phyloP scores from a whole-genome alignment of 2,888 invertebrate species.

The Agrotis clavis region DNA sequence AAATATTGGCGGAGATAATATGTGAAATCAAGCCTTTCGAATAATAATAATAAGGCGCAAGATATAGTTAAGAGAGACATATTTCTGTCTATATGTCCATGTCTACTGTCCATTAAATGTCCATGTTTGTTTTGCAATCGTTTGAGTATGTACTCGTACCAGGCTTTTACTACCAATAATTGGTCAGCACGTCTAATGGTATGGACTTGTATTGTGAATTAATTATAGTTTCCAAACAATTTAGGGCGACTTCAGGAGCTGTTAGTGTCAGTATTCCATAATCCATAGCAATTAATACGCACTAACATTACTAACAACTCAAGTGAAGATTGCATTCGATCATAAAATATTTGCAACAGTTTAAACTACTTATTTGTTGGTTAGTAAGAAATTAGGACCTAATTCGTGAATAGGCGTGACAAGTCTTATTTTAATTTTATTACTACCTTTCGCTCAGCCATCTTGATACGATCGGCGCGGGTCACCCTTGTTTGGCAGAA shows the following conservation, averaged over 20 bases:
- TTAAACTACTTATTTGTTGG: background rate
- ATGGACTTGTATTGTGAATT: background rate
- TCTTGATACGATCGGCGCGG: slow-evolving; percentile 69
- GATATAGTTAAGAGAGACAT: slow-evolving; percentile 2
- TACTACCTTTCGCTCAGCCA: slow-evolving; percentile 55
- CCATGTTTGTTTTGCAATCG: slow-evolving; percentile 5
- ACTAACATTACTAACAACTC: background rate
- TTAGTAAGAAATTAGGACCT: background rate
- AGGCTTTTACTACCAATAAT: background rate
- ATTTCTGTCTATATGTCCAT: slow-evolving; percentile 16
- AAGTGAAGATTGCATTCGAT: background rate
- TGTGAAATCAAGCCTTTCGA: background rate
- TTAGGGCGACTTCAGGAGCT: background rate
- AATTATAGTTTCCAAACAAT: background rate
- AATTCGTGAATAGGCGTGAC: slow-evolving; percentile 17
- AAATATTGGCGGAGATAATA: no score
- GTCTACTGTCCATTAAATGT: slow-evolving; percentile 12
- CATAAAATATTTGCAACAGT: background rate
- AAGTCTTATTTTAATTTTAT: slow-evolving; percentile 35
- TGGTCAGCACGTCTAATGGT: slow-evolving; percentile 1
- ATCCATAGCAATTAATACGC: no score
- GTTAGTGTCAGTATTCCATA: background rate
- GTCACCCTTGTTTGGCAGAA: no score
- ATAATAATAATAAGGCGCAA: slow-evolving; percentile 8
- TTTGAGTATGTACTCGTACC: background rate